Evolutionary conservation across 37 sponge, comb jelly and placozoan genomes (phyloP).

Genomic region (Aphrocallistes beatrix): DNA sequence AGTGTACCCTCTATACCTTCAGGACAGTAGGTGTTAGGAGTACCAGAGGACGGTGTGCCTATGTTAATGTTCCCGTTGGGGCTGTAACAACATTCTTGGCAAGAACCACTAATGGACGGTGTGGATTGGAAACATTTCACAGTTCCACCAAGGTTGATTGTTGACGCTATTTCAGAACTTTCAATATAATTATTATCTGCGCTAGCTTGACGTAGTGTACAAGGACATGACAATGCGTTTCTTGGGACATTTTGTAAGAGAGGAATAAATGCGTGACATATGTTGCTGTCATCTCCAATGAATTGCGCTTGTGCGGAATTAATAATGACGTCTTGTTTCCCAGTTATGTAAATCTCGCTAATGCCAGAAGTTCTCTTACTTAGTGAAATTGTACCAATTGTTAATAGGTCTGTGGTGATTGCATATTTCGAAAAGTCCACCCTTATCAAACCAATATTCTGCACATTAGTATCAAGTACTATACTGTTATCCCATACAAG

Average conservation of each 20-base stretch:
- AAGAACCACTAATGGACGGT: neutral
- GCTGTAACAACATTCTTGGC: constrained; percentile 5
- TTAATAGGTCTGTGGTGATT: neutral
- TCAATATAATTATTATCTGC: neutral
- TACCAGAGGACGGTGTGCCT: neutral
- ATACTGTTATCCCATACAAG: too few species aligned
- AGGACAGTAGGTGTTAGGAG: neutral
- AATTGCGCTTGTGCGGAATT: too few species aligned
- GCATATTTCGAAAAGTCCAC: neutral
- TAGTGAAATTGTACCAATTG: neutral
- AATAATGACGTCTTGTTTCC: too few species aligned
- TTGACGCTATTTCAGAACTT: neutral
- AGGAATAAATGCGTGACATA: neutral
- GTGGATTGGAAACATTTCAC: neutral
- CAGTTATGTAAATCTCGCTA: too few species aligned
- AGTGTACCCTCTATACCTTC: neutral
- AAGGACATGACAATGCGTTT: neutral
- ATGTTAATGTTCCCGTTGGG: neutral
- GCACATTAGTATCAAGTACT: too few species aligned
- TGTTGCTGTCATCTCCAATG: neutral
- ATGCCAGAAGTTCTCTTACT: neutral
- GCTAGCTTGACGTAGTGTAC: neutral
- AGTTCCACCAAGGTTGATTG: neutral
- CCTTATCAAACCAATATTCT: too few species aligned
- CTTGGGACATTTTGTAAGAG: neutral